A percentile compares a stretch with the other conserved stretches of the same genome.
Conservation (phyloP, 2,113 vertebrate genomes). For the Amblyornis subalaris region DNA sequence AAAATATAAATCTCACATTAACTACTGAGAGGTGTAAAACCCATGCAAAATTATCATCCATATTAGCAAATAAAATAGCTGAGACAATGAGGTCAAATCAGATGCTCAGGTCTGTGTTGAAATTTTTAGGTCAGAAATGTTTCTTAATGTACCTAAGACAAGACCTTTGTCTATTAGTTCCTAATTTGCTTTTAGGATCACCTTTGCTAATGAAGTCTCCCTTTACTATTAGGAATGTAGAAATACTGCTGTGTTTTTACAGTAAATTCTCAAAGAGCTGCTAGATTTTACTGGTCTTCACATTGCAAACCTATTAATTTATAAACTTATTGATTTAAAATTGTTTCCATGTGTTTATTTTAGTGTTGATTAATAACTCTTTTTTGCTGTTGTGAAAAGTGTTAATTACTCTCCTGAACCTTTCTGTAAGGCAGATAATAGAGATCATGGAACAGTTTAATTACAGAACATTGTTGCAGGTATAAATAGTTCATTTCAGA, state of each 20-base stretch:
- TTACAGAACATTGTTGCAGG: not conserved
- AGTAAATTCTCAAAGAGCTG: not conserved
- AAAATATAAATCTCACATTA: not conserved
- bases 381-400: not conserved
- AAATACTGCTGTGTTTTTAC: not conserved
- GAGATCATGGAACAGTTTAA: constrained; percentile 24
- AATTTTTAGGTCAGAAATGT: not conserved
- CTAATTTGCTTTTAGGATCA: not conserved
- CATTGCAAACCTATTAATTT: not conserved
- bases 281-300: not conserved
- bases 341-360: constrained; percentile 30
- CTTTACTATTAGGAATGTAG: not conserved
- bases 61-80: not conserved
- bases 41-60: not conserved
- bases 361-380: constrained; percentile 6
- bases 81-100: not conserved
- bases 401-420: not conserved
- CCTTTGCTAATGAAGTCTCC: not conserved
- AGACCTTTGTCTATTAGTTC: not conserved
- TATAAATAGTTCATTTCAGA: not conserved
- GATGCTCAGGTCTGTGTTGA: not conserved
- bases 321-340: not conserved
- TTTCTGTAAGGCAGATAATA: not conserved
- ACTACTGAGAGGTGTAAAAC: not conserved
- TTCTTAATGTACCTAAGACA: not conserved